Evolutionary conservation across 2,113 vertebrate genomes (phyloP), one percentile per base, ranked within the genome.

Genomic region (Orientallactaga bullata): DNA sequence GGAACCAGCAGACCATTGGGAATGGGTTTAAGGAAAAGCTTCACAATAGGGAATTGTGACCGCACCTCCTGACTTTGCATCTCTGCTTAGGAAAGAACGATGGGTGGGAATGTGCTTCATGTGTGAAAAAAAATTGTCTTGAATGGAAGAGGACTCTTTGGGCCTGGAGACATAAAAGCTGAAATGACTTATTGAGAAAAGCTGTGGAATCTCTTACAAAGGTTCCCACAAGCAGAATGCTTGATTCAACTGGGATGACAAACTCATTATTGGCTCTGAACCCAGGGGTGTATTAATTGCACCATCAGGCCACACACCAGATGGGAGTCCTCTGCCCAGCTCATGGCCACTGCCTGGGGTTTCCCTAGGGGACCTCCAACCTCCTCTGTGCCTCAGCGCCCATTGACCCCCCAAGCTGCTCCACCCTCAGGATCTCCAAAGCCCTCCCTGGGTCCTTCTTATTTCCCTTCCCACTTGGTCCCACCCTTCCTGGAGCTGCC

Each of bases 141-240:
- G 47, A 37, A 24, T 84, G 47, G 77, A 88, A 37, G 23, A 90
- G 30, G 69, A 90, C 42, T 79, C 73, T 65, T 32, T 55, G 65
- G 69, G 68, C 72, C 71, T 69, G n/a, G 73, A 92, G 61, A 80
- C 32, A 32, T 71, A 63, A 80, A 90, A 39, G n/a, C 93, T 77
- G 37, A 94, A 68, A 71, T 69, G 87, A 95, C 26, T 91, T 91
- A 89, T 20, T 28, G 61, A 93, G 89, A 80, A 66, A 93, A 78
- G 58, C 24, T 76, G n/a, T 81, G 58, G 91, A 86, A 79, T 94
- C 72, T 58, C 76, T 83, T 68, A 60, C 72, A 76, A 42, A 71
- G 30, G 10, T 91, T 90, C 55, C 74, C 89, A 42, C 85, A 95
- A 90, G 58, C 32, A 73, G 66, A 65, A 88, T 39, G 73, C 63